Evolutionary conservation across 2,888 invertebrate species (phyloP).

Genomic region (Drosophila nr. perissopoda): DNA sequence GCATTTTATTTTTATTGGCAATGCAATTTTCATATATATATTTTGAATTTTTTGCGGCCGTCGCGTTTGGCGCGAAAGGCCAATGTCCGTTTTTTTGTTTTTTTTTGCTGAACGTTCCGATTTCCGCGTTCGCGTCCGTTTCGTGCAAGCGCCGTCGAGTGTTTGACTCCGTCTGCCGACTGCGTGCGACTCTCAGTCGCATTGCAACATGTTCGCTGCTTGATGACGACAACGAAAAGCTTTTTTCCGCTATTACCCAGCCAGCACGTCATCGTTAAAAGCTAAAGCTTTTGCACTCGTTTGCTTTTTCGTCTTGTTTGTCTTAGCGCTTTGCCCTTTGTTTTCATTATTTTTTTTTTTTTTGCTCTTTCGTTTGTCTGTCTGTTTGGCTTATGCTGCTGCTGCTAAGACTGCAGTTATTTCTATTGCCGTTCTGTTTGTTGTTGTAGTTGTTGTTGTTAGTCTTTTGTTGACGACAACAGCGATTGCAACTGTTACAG

Average conservation of each 20-base stretch:
- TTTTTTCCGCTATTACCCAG: slow-evolving; percentile 33
- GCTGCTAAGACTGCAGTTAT: slow-evolving; percentile 11
- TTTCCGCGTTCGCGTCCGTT: slow-evolving; percentile 75
- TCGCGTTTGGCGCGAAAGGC: slow-evolving; percentile 34
- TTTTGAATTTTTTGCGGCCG: slow-evolving; percentile 10
- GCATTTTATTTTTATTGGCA: background rate
- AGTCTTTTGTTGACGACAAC: slow-evolving; percentile 32
- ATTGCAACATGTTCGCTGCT: slow-evolving; percentile 41
- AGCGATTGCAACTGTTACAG: slow-evolving; percentile 59
- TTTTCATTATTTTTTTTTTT: background rate
- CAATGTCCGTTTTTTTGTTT: slow-evolving; percentile 37
- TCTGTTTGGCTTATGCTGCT: slow-evolving; percentile 4
- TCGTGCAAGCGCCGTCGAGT: slow-evolving; percentile 73
- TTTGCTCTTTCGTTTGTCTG: background rate
- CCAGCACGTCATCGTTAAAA: slow-evolving; percentile 61
- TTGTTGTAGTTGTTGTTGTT: background rate
- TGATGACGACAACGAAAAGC: slow-evolving; percentile 82
- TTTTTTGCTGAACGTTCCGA: slow-evolving; percentile 27
- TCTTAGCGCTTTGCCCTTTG: slow-evolving; percentile 30
- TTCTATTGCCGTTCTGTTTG: background rate
- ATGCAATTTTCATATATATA: background rate
- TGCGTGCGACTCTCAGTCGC: background rate
- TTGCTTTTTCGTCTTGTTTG: slow-evolving; percentile 23
- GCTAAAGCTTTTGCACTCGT: slow-evolving; percentile 50
- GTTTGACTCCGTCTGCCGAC: slow-evolving; percentile 42